These are phyloP conservation scores for Drosophila repleta DNA, from an alignment of 1,140 invertebrate genomes.

Conservation along the genomic window DNA sequence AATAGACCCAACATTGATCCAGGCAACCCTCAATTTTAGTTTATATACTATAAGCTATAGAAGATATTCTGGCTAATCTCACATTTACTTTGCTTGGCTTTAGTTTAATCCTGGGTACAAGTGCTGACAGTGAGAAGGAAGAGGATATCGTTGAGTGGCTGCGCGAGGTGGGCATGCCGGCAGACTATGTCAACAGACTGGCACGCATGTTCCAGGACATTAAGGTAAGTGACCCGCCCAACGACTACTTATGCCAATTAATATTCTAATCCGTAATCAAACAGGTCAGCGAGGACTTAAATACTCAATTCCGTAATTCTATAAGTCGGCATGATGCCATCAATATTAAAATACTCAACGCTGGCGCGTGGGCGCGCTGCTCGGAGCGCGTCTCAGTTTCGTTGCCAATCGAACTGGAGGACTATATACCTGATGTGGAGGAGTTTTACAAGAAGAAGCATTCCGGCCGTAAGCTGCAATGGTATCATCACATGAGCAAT, in stretches of 20 bases:
- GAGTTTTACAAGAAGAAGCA: slow-evolving; percentile 98
- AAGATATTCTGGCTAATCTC: background rate
- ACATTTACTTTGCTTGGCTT: background rate
- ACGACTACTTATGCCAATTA: background rate
- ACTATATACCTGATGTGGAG: slow-evolving; percentile 98
- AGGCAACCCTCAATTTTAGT: too few relatives aligned
- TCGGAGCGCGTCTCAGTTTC: slow-evolving; percentile 97
- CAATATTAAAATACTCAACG: slow-evolving; percentile 98
- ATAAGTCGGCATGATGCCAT: slow-evolving; percentile 89
- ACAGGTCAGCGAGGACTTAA: slow-evolving; percentile 95
- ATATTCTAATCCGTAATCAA: background rate
- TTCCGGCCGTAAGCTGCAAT: slow-evolving; percentile 98
- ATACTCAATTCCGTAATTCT: slow-evolving; percentile 94
- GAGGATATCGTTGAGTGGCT: slow-evolving; percentile 99
- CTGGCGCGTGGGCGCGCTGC: slow-evolving; percentile 98
- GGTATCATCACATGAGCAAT: slow-evolving; percentile 99
- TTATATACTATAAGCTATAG: too few relatives aligned
- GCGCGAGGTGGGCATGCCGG: slow-evolving; percentile 98
- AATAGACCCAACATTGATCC: too few relatives aligned
- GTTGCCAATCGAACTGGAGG: slow-evolving; percentile 97
- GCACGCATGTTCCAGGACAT: slow-evolving; percentile 99
- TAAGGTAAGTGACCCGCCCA: slow-evolving; percentile 88
- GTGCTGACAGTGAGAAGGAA: slow-evolving; percentile 99
- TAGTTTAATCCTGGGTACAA: slow-evolving; percentile 95
- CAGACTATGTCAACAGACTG: slow-evolving; percentile 99